phyloP scores from a whole-genome alignment of 1,140 invertebrate species.

The Plodia interpunctella region DNA sequence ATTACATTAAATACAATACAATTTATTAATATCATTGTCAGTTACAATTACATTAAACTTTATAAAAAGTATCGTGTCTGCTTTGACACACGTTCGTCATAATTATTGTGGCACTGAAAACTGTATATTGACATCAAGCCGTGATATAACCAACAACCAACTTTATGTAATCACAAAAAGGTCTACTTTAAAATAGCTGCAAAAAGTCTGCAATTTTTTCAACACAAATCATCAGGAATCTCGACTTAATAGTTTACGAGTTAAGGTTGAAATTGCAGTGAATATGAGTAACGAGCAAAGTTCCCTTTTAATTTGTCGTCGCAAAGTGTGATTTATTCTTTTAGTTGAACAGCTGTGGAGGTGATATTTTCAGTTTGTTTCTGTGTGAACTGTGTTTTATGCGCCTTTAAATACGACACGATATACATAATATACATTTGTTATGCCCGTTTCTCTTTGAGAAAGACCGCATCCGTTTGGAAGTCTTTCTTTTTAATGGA shows the following conservation, averaged over 20 bases:
- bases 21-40: no score
- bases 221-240: not conserved
- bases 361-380: not conserved
- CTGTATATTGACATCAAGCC: not conserved
- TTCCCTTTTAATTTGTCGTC: conserved; percentile 7
- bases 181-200: not conserved
- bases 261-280: not conserved
- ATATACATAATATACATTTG: not conserved
- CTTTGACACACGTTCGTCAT: not conserved
- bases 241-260: not conserved
- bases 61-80: not conserved
- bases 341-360: conserved; percentile 3
- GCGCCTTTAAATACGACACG: not conserved
- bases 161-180: not conserved
- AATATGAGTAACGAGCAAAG: not conserved
- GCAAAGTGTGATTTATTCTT: conserved; percentile 3
- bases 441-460: no score
- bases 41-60: not conserved
- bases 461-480: no score
- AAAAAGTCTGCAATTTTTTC: not conserved
- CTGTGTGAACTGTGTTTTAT: not conserved
- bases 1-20: no score
- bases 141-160: not conserved
- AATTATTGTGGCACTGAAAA: not conserved
- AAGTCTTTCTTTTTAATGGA: no score